Percentiles rank a stretch among this genome's conserved stretches.
These are phyloP conservation scores for Podarcis muralis DNA, from an alignment of 2,113 vertebrate species.

Conservation along the genomic window DNA sequence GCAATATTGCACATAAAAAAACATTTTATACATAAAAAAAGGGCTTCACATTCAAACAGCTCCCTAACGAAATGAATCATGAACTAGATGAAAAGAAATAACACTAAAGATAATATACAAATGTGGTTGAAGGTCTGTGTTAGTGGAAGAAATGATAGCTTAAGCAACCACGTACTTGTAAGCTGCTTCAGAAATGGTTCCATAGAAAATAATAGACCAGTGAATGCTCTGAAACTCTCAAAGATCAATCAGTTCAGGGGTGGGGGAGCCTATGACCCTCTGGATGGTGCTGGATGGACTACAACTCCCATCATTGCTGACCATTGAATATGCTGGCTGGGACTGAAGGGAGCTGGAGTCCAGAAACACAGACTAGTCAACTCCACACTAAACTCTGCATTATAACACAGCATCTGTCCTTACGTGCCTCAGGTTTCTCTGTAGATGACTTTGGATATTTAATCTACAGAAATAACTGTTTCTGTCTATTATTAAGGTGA, in stretches of 20 bases:
- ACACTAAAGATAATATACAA: slow-evolving; percentile 42
- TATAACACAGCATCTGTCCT: neutral
- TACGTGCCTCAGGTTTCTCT: neutral
- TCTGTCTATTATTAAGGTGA: neutral
- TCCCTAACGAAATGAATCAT: neutral
- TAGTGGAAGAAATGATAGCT: slow-evolving; percentile 37
- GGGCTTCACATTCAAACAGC: neutral
- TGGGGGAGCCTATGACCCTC: neutral
- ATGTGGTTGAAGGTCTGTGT: neutral
- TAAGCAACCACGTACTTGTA: slow-evolving; percentile 37
- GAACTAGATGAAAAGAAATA: slow-evolving; percentile 16
- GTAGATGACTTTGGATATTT: neutral
- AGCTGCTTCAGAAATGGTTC: slow-evolving; percentile 18
- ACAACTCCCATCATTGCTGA: neutral
- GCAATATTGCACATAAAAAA: neutral
- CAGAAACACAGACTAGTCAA: neutral
- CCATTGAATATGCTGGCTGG: neutral
- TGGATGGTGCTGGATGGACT: neutral
- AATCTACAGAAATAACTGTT: neutral
- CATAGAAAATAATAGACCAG: slow-evolving; percentile 51
- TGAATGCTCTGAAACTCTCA: slow-evolving; percentile 53
- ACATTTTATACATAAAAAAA: neutral
- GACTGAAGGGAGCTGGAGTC: neutral
- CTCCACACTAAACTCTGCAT: neutral
- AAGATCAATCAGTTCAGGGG: neutral